A percentile compares a stretch with the other conserved stretches of the same genome.
phyloP scores from a whole-genome alignment of 1,140 invertebrate species.

The Diorhabda sublineata region DNA sequence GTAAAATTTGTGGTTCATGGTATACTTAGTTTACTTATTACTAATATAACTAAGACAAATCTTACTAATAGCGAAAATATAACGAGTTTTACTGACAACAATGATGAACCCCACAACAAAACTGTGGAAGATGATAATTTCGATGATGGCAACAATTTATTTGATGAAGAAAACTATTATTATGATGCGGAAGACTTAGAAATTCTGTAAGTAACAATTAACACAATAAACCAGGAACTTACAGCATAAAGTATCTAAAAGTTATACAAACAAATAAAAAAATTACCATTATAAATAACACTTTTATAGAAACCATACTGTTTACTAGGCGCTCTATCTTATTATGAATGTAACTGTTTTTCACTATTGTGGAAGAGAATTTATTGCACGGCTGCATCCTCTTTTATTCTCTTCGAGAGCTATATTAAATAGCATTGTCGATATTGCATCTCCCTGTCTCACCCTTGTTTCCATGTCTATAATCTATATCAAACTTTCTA shows the following conservation, averaged over 20 bases:
- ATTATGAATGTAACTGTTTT: too few relatives aligned
- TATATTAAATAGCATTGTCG: too few relatives aligned
- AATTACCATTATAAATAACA: too few relatives aligned
- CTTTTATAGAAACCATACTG: too few relatives aligned
- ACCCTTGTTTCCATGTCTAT: too few relatives aligned
- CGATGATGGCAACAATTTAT: conserved; percentile 21
- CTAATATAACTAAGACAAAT: conserved; percentile 13
- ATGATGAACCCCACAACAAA: conserved; percentile 31
- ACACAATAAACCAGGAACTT: conserved; percentile 7
- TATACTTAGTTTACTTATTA: background rate
- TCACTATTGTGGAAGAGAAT: too few relatives aligned
- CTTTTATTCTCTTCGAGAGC: too few relatives aligned
- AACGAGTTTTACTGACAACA: conserved; percentile 31
- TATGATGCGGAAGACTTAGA: conserved; percentile 22
- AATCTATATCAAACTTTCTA: too few relatives aligned
- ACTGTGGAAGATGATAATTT: conserved; percentile 29
- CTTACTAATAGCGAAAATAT: conserved; percentile 31
- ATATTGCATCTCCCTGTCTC: too few relatives aligned
- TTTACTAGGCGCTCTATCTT: too few relatives aligned
- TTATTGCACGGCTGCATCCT: too few relatives aligned
- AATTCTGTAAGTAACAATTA: conserved; percentile 22
- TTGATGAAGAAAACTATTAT: conserved; percentile 38
- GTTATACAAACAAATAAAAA: too few relatives aligned
- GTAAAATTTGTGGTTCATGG: background rate
- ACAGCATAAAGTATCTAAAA: background rate